These are phyloP conservation scores for Podocnemis expansa DNA, from an alignment of 2,113 vertebrate species.

Conservation along the genomic window DNA sequence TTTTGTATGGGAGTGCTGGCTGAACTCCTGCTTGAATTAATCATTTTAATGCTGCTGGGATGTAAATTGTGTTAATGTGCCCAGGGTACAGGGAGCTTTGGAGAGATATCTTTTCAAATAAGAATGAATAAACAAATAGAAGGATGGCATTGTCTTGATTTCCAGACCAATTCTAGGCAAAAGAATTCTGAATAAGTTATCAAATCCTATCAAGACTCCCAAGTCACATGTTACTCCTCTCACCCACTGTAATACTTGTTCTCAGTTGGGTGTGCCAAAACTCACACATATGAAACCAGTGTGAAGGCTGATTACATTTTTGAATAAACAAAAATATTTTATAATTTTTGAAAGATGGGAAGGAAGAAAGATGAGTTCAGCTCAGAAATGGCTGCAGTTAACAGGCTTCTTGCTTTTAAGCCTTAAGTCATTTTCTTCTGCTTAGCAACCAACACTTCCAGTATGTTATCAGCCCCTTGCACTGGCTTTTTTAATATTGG, in stretches of 20 bases:
- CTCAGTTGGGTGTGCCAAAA: fast-evolving
- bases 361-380: constrained; percentile 49
- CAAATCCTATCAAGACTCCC: not conserved
- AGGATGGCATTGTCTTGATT: not conserved
- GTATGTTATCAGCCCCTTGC: constrained; percentile 33
- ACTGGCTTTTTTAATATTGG: constrained; percentile 14
- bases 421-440: constrained; percentile 57
- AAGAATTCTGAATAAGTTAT: not conserved
- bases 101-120: not conserved
- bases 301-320: fast-evolving
- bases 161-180: not conserved
- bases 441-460: constrained; percentile 12
- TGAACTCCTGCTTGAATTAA: not conserved
- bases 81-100: not conserved
- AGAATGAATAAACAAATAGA: not conserved
- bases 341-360: constrained; percentile 20
- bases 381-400: constrained; percentile 46
- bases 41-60: not conserved
- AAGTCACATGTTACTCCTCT: not conserved
- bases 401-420: constrained; percentile 63
- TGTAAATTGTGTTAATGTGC: not conserved
- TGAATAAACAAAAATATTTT: not conserved
- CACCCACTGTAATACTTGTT: not conserved
- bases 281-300: fast-evolving
- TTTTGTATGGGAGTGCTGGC: not conserved